These are phyloP conservation scores for Eumeta japonica DNA, from an alignment of 1,140 invertebrate genomes.

Conservation along the genomic window DNA sequence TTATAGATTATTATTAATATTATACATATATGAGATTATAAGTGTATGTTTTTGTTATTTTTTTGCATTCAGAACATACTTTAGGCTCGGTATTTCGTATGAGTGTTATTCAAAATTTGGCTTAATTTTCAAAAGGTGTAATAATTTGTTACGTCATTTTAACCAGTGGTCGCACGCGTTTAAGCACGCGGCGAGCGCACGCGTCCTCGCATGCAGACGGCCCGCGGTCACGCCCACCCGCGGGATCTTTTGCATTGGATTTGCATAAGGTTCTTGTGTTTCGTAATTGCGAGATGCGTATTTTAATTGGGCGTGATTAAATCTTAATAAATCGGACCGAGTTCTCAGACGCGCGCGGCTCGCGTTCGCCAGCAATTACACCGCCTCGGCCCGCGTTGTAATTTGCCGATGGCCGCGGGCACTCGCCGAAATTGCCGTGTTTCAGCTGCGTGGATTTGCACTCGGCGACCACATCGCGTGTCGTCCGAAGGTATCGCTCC, in stretches of 20 bases:
- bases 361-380: slow-evolving; percentile 35
- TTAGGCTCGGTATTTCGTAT: no score
- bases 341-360: slow-evolving; percentile 32
- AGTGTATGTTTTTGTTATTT: no score
- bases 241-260: slow-evolving; percentile 12
- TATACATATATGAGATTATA: no score
- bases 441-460: slow-evolving; percentile 26
- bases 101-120: no score
- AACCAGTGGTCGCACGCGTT: no score
- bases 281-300: slow-evolving; percentile 34
- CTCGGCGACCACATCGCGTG: slow-evolving; percentile 30
- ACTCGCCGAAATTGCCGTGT: slow-evolving; percentile 37
- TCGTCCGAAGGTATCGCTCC: no score
- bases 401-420: slow-evolving; percentile 38
- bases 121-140: no score
- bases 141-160: no score
- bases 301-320: slow-evolving; percentile 48
- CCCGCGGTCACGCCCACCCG: slow-evolving; percentile 6
- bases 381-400: slow-evolving; percentile 35
- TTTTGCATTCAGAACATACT: no score
- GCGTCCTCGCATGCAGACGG: slow-evolving; percentile 13
- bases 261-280: slow-evolving; percentile 29
- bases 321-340: slow-evolving; percentile 46
- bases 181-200: slow-evolving; percentile 16
- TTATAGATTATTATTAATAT: no score